Percentiles rank a stretch among this genome's conserved stretches.
Conservation (phyloP, 2,113 vertebrate species). For the Puntigrus tetrazona region DNA sequence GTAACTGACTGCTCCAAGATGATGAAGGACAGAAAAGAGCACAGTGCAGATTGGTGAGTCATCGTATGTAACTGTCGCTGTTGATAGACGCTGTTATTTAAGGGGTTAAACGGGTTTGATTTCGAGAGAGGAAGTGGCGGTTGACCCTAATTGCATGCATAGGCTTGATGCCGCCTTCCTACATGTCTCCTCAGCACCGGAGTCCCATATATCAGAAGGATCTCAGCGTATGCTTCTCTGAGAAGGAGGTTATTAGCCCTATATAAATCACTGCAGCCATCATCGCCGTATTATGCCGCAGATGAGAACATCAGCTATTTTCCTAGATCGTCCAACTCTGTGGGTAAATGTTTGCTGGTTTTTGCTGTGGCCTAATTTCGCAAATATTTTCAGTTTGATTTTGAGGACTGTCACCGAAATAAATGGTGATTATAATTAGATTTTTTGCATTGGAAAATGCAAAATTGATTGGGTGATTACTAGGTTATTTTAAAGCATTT, state of each 20-base stretch:
- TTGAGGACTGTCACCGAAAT: background rate
- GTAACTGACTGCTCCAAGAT: slow-evolving; percentile 10
- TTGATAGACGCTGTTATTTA: slow-evolving; percentile 41
- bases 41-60: slow-evolving; percentile 21
- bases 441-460: background rate
- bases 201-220: slow-evolving; percentile 44
- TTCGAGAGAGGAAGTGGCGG: slow-evolving; percentile 14
- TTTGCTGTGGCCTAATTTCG: background rate
- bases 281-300: slow-evolving; percentile 24
- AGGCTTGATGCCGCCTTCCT: background rate
- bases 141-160: slow-evolving; percentile 31
- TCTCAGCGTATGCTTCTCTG: slow-evolving; percentile 33
- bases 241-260: slow-evolving; percentile 45
- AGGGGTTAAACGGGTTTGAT: slow-evolving; percentile 12
- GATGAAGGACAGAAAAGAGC: slow-evolving; percentile 5
- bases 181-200: background rate
- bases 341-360: background rate
- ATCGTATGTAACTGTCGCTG: background rate
- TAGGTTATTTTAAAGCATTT: background rate
- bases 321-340: background rate
- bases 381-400: background rate
- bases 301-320: slow-evolving; percentile 32
- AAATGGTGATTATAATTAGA: background rate
- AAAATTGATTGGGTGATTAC: background rate
- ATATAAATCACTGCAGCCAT: slow-evolving; percentile 45